Percentiles rank a stretch among this genome's conserved stretches.
Conservation (phyloP, 2,797 vertebrate genomes). For the Sebastes steindachneri region DNA sequence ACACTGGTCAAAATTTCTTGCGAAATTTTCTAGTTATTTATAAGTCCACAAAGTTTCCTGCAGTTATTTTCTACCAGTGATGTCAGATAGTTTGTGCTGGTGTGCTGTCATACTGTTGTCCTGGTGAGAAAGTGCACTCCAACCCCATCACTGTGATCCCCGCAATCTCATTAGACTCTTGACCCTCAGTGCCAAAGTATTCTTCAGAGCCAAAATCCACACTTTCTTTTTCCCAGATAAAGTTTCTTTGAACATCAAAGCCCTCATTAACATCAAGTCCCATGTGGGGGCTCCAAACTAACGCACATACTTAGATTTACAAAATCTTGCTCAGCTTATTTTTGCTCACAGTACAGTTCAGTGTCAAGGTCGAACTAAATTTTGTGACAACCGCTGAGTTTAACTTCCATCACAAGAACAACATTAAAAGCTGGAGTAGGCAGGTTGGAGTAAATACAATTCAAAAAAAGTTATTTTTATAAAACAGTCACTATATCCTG, state of each 20-base stretch:
- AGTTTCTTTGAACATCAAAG: constrained; percentile 66
- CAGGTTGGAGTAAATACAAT: too few relatives aligned
- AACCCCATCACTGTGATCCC: constrained; percentile 15
- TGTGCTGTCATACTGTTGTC: constrained; percentile 12
- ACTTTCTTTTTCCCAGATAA: constrained; percentile 31
- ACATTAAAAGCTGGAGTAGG: background rate
- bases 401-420: constrained; percentile 10
- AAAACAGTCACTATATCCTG: too few relatives aligned
- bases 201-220: constrained; percentile 51
- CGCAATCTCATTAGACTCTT: constrained; percentile 39
- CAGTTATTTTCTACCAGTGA: constrained; percentile 4
- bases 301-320: constrained; percentile 21
- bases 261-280: constrained; percentile 35
- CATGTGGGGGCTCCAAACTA: constrained; percentile 27
- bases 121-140: constrained; percentile 29
- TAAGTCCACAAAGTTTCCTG: constrained; percentile 12
- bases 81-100: constrained; percentile 16
- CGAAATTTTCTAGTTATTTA: background rate
- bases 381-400: constrained; percentile 26
- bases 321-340: constrained; percentile 23
- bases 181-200: constrained; percentile 26
- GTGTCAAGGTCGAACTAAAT: constrained; percentile 13
- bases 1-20: too few relatives aligned
- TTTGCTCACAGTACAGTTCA: background rate
- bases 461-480: too few relatives aligned